A percentile compares a stretch with the other conserved stretches of the same genome.
Evolutionary conservation across 2,113 vertebrate species (phyloP).

Genomic region (Xyrauchen texanus): DNA sequence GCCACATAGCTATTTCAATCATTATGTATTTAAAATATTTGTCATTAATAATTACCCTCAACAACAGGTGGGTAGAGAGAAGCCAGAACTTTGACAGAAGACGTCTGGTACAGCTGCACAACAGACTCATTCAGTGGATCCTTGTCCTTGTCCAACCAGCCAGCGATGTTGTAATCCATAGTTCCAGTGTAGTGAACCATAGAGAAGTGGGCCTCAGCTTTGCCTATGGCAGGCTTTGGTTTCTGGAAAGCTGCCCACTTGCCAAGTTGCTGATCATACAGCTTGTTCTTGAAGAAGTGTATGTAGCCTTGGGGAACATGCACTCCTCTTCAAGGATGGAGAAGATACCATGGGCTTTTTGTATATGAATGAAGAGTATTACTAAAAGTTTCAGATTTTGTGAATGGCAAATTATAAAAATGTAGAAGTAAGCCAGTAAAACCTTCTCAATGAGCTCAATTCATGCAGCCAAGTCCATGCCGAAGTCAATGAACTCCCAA

Average conservation of each 20-base stretch:
- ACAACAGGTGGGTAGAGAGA: slow-evolving; percentile 53
- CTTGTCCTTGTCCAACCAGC: slow-evolving; percentile 62
- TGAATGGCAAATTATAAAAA: background rate
- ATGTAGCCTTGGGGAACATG: slow-evolving; percentile 75
- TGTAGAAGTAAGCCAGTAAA: slow-evolving; percentile 18
- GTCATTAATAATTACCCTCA: slow-evolving; percentile 39
- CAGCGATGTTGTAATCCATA: slow-evolving; percentile 79
- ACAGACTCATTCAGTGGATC: slow-evolving; percentile 59
- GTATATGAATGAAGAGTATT: background rate
- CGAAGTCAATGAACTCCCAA: slow-evolving; percentile 90
- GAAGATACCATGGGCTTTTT: slow-evolving; percentile 74
- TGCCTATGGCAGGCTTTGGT: slow-evolving; percentile 81
- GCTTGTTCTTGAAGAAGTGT: slow-evolving; percentile 51
- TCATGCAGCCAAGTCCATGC: slow-evolving; percentile 88
- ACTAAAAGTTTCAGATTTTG: background rate
- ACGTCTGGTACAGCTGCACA: slow-evolving; percentile 52
- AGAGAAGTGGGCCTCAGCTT: slow-evolving; percentile 80
- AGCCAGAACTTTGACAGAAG: slow-evolving; percentile 49
- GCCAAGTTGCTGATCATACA: slow-evolving; percentile 51
- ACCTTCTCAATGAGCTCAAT: slow-evolving; percentile 91
- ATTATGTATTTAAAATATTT: background rate
- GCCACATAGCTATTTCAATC: background rate
- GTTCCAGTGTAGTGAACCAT: slow-evolving; percentile 81
- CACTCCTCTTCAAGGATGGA: slow-evolving; percentile 75
- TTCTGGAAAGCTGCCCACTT: slow-evolving; percentile 70